Evolutionary conservation across 1,140 invertebrate genomes (phyloP).

Genomic region (Bradysia coprophila): DNA sequence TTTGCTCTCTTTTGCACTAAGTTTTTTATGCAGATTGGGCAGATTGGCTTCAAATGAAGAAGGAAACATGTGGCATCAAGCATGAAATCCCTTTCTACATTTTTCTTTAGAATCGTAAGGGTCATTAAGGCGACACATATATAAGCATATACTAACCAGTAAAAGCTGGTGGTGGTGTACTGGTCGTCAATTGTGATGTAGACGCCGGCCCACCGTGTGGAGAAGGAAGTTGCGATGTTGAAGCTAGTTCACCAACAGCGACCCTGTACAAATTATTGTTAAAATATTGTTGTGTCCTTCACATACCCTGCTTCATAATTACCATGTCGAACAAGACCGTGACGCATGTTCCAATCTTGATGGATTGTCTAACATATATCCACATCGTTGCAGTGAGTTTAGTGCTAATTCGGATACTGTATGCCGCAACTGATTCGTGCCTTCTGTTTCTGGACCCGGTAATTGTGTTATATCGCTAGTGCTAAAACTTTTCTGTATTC

Average conservation of each 20-base stretch:
- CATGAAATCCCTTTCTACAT: no score
- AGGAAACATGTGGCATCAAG: no score
- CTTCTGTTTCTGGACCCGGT: neutral
- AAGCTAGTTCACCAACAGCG: constrained; percentile 51
- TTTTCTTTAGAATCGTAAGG: no score
- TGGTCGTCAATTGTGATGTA: constrained; percentile 28
- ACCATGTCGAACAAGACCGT: constrained; percentile 70
- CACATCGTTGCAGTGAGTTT: constrained; percentile 37
- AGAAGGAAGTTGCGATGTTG: constrained; percentile 50
- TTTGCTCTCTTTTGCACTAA: no score
- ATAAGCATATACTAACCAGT: no score
- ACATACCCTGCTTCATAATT: no score
- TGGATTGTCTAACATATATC: constrained; percentile 32
- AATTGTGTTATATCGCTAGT: constrained; percentile 44
- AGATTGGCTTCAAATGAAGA: no score
- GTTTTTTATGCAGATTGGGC: no score
- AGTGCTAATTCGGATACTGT: constrained; percentile 47
- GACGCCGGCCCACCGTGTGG: constrained; percentile 42
- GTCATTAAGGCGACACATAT: no score
- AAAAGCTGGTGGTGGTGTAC: constrained; percentile 23
- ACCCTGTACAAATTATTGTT: no score
- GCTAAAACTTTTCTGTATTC: constrained; percentile 57
- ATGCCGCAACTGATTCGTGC: constrained; percentile 19
- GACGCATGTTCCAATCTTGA: constrained; percentile 49
- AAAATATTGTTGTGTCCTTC: no score